Percentiles rank a stretch among this genome's conserved stretches.
These are phyloP conservation scores for Fistularia tabacaria DNA, from an alignment of 2,797 vertebrate genomes.

Conservation along the genomic window DNA sequence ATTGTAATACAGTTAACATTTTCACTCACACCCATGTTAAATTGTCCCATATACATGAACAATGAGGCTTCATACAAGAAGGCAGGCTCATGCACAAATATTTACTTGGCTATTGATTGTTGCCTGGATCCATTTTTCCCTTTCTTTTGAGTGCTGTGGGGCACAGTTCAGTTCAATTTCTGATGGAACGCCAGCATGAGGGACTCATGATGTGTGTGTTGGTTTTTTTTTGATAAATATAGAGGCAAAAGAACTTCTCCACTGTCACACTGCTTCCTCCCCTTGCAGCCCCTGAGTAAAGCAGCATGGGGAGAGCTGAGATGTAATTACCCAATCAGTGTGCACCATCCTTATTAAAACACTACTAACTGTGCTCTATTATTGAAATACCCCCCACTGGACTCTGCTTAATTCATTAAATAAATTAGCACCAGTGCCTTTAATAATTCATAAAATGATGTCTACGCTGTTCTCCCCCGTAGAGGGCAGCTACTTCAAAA, in stretches of 20 bases:
- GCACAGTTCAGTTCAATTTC: slow-evolving; percentile 45
- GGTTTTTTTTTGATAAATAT: slow-evolving; percentile 64
- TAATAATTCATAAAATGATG: slow-evolving; percentile 84
- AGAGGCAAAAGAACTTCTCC: slow-evolving; percentile 54
- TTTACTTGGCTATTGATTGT: slow-evolving; percentile 41
- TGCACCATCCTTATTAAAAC: slow-evolving; percentile 84
- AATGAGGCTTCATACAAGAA: not conserved
- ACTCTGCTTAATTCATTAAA: slow-evolving; percentile 89
- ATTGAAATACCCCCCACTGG: slow-evolving; percentile 83
- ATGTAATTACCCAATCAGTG: slow-evolving; percentile 85
- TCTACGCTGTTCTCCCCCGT: slow-evolving; percentile 58
- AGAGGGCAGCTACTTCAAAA: slow-evolving; percentile 57
- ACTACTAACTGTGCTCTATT: slow-evolving; percentile 85
- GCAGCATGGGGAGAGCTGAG: slow-evolving; percentile 67
- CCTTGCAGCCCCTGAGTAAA: slow-evolving; percentile 57
- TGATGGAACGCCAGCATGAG: slow-evolving; percentile 48
- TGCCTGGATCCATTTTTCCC: slow-evolving; percentile 33
- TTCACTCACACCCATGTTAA: no score
- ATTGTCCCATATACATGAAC: no score
- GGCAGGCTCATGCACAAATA: slow-evolving; percentile 24
- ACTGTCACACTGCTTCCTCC: slow-evolving; percentile 50
- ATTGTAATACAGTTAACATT: no score
- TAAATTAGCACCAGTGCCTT: slow-evolving; percentile 81
- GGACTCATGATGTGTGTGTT: slow-evolving; percentile 44
- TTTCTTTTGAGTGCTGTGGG: slow-evolving; percentile 39